Percentiles rank a stretch among this genome's conserved stretches.
These are phyloP conservation scores for Labia minor DNA, from an alignment of 2,888 invertebrate genomes.

Conservation along the genomic window DNA sequence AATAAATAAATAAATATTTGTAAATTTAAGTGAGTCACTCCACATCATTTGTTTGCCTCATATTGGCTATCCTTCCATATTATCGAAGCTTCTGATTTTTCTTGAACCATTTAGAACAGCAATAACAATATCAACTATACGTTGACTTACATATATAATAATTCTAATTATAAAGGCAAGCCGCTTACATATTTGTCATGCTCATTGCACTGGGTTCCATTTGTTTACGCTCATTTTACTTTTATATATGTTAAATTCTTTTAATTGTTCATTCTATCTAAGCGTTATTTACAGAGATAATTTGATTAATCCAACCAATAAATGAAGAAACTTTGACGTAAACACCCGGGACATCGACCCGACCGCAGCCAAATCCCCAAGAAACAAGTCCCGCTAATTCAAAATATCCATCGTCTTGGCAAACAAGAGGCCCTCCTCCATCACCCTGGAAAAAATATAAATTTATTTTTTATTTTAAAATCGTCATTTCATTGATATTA, in stretches of 20 bases:
- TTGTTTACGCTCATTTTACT: background rate
- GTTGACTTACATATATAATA: background rate
- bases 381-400: constrained; percentile 87
- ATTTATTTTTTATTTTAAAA: no score
- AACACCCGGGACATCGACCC: constrained; percentile 88
- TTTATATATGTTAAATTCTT: background rate
- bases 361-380: constrained; percentile 92
- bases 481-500: no score
- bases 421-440: constrained; percentile 86
- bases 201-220: constrained; percentile 2
- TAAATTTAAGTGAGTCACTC: background rate
- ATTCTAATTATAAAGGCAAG: constrained; percentile 7
- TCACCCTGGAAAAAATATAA: constrained; percentile 64
- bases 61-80: background rate
- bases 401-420: constrained; percentile 85
- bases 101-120: no score
- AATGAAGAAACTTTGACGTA: constrained; percentile 92
- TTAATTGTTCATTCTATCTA: background rate
- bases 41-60: constrained; percentile 2
- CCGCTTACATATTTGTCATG: background rate
- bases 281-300: constrained; percentile 81
- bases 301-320: constrained; percentile 95
- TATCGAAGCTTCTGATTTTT: background rate
- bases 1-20: no score
- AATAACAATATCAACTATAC: background rate